Percentiles rank a stretch among this genome's conserved stretches.
Conservation (phyloP, 2,113 vertebrate genomes). For the Anseranas semipalmata region DNA sequence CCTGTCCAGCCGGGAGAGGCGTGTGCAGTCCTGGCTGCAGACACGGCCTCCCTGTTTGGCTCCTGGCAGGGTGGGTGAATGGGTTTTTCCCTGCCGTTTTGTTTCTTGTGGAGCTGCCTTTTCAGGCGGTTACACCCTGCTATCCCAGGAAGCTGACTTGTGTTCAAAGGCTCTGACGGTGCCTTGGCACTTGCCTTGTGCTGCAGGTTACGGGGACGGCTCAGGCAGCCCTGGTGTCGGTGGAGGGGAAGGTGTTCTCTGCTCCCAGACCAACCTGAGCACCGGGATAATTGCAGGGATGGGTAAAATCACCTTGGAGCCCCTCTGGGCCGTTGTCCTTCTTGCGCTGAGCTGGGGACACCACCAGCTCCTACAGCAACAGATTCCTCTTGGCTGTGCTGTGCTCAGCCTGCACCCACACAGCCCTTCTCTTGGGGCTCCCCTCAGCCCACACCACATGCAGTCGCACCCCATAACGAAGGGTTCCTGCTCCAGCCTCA, state of each 20-base stretch:
- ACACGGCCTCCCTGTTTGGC: constrained; percentile 35
- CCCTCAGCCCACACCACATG: accelerated
- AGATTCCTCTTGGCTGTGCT: neutral
- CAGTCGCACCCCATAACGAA: neutral
- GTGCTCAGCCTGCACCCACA: neutral
- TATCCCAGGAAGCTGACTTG: constrained; percentile 8
- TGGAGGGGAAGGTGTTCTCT: neutral
- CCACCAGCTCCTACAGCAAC: neutral
- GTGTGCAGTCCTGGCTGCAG: constrained; percentile 40
- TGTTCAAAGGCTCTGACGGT: constrained; percentile 52
- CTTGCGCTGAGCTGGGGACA: neutral
- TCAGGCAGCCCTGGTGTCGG: accelerated
- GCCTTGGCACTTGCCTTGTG: neutral
- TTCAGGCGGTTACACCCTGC: constrained; percentile 46
- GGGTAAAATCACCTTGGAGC: neutral
- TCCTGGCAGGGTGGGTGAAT: constrained; percentile 52
- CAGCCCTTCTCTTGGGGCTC: neutral
- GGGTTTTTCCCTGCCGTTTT: constrained; percentile 46
- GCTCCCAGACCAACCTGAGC: neutral
- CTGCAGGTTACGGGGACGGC: neutral
- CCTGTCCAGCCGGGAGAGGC: neutral
- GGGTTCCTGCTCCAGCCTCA: neutral
- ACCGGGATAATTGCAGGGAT: neutral
- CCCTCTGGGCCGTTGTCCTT: neutral
- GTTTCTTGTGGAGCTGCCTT: constrained; percentile 52